Evolutionary conservation across 1,140 invertebrate genomes (phyloP).

Genomic region (Bombus polaris): DNA sequence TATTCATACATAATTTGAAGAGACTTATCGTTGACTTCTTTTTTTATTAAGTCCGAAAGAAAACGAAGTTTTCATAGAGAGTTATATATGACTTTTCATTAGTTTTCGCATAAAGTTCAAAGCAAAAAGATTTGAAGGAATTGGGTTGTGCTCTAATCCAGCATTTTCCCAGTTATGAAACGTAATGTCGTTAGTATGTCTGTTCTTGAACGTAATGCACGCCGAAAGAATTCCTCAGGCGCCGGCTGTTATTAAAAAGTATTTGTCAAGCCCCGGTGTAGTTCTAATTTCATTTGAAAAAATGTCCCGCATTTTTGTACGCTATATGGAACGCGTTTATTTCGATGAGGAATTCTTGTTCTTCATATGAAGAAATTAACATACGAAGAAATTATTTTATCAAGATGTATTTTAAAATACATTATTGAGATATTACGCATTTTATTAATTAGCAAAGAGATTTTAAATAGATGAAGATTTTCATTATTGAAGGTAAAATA

Average conservation of each 20-base stretch:
- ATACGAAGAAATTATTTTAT: too few relatives aligned
- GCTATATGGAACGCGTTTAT: background rate
- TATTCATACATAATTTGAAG: too few relatives aligned
- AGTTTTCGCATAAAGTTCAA: background rate
- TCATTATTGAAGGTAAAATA: too few relatives aligned
- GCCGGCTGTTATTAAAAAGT: constrained; percentile 8
- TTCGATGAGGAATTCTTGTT: background rate
- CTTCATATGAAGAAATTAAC: background rate
- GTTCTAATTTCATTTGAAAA: constrained; percentile 18
- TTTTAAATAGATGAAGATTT: too few relatives aligned
- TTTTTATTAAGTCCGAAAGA: too few relatives aligned
- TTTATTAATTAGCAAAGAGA: too few relatives aligned
- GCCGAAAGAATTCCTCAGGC: background rate
- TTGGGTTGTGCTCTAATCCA: background rate
- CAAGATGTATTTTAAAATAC: too few relatives aligned
- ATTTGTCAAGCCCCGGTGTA: background rate
- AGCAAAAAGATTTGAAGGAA: background rate
- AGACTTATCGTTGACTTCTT: too few relatives aligned
- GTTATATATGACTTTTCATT: too few relatives aligned
- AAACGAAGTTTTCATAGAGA: too few relatives aligned
- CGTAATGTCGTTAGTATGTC: constrained; percentile 1
- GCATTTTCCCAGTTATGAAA: background rate
- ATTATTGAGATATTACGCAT: too few relatives aligned
- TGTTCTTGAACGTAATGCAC: background rate
- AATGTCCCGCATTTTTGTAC: background rate